A percentile compares a stretch with the other conserved stretches of the same genome.
phyloP scores from a whole-genome alignment of 2,888 invertebrate species.

The Chamaedrilus cognettii region DNA sequence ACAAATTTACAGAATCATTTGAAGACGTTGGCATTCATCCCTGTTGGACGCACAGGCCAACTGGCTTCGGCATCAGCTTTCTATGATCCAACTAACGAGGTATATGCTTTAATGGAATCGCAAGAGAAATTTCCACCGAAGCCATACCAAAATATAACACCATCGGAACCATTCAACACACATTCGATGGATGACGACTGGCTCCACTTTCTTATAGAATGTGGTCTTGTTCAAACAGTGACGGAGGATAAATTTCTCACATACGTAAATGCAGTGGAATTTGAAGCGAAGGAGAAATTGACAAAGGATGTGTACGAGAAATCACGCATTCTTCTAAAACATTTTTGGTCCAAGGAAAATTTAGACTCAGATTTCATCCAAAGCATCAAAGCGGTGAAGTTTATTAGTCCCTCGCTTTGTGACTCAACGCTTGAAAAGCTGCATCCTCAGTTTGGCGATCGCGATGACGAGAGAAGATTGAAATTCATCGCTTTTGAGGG shows the following conservation, averaged over 20 bases:
- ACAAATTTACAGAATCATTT: slow-evolving; percentile 25
- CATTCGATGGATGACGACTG: no score
- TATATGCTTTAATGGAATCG: slow-evolving; percentile 35
- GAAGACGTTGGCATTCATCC: slow-evolving; percentile 32
- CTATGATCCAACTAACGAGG: slow-evolving; percentile 38
- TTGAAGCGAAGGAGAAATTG: slow-evolving; percentile 19
- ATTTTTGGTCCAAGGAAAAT: no score
- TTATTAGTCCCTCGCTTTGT: slow-evolving; percentile 33
- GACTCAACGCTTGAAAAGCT: slow-evolving; percentile 29
- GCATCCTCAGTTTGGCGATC: slow-evolving; percentile 24
- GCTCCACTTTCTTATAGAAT: slow-evolving; percentile 35
- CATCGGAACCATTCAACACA: no score
- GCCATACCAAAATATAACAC: slow-evolving; percentile 38
- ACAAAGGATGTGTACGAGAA: no score
- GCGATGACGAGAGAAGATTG: not conserved
- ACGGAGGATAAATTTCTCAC: slow-evolving; percentile 30
- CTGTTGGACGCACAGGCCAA: slow-evolving; percentile 21
- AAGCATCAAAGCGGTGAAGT: slow-evolving; percentile 30
- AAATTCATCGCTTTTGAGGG: slow-evolving; percentile 37
- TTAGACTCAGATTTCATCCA: slow-evolving; percentile 29
- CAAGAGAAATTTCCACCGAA: slow-evolving; percentile 35
- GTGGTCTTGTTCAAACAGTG: slow-evolving; percentile 34
- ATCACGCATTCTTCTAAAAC: no score
- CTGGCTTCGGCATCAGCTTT: slow-evolving; percentile 27
- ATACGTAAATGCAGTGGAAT: slow-evolving; percentile 34